A percentile compares a stretch with the other conserved stretches of the same genome.
phyloP scores from a whole-genome alignment of 2,888 invertebrate species.

The Galerucella nymphaeae region DNA sequence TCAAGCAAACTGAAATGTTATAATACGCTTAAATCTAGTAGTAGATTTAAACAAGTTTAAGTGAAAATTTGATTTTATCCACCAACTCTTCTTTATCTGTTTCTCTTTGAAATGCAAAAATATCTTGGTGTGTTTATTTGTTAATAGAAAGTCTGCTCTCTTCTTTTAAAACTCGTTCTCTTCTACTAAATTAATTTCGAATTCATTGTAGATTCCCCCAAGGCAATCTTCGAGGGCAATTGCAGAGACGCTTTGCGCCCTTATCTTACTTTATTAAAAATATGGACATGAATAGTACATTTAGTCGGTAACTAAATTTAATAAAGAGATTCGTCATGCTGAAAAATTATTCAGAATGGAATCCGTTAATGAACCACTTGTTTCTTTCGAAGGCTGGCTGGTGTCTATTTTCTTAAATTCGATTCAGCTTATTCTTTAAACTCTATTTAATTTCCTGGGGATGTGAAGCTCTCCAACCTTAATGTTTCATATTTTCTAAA shows the following conservation, averaged over 20 bases:
- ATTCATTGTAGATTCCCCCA: constrained; percentile 56
- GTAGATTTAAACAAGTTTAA: neutral
- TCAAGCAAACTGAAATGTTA: neutral
- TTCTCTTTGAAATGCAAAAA: constrained; percentile 39
- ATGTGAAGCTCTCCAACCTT: constrained; percentile 13
- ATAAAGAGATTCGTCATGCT: constrained; percentile 33
- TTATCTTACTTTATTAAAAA: constrained; percentile 52
- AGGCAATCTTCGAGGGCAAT: constrained; percentile 46
- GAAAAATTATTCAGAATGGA: constrained; percentile 32
- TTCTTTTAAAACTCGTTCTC: constrained; percentile 55
- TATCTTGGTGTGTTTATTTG: constrained; percentile 49
- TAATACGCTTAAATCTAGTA: neutral
- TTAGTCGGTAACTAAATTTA: constrained; percentile 33
- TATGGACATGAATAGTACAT: constrained; percentile 45
- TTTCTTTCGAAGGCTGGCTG: constrained; percentile 21
- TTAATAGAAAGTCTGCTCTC: constrained; percentile 44
- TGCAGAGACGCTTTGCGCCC: constrained; percentile 24
- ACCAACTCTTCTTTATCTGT: neutral
- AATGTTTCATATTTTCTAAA: neutral
- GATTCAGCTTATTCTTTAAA: constrained; percentile 16
- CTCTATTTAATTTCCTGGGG: constrained; percentile 25
- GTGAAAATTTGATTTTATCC: neutral
- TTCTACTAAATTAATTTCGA: constrained; percentile 61
- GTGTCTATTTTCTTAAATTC: constrained; percentile 28
- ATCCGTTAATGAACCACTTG: constrained; percentile 36